Conservation (phyloP, 2,797 vertebrate genomes). For the Pipistrellus pygmaeus region DNA sequence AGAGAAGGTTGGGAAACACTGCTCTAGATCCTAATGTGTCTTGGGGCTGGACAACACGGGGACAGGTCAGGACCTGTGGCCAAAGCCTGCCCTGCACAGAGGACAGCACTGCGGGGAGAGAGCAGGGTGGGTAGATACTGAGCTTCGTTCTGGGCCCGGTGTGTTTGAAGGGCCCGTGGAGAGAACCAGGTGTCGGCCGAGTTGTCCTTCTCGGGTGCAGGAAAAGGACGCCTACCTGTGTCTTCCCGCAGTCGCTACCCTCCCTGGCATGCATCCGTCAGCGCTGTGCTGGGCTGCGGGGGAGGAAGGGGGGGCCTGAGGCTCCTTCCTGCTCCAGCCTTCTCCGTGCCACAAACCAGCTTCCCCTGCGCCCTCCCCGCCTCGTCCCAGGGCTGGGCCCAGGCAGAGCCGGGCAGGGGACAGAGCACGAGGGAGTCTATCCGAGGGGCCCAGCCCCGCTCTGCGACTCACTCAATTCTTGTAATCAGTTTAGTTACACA, state of each 20-base stretch:
- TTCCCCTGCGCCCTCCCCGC: not conserved
- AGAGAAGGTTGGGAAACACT: too few species aligned
- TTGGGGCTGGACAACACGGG: too few species aligned
- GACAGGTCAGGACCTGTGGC: not conserved
- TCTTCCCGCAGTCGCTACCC: not conserved
- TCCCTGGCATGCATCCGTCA: not conserved
- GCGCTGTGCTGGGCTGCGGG: not conserved
- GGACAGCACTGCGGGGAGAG: not conserved
- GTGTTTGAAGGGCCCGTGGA: not conserved
- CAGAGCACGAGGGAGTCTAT: not conserved
- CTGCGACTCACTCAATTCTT: constrained; percentile 1
- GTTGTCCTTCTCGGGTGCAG: not conserved
- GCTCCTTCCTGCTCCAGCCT: not conserved
- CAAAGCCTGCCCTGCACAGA: not conserved
- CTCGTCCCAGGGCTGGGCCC: not conserved
- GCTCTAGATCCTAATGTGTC: not conserved
- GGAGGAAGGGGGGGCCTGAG: rapidly evolving
- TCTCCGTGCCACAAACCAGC: not conserved
- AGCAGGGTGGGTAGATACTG: too few species aligned
- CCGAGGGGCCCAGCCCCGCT: not conserved
- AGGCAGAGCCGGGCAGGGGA: not conserved
- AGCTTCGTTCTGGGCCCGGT: not conserved
- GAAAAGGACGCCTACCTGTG: not conserved
- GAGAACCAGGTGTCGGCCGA: not conserved
- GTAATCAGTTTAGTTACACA: constrained; percentile 81